Conservation (phyloP, 2,113 vertebrate genomes). For the Nothocercus julius region DNA sequence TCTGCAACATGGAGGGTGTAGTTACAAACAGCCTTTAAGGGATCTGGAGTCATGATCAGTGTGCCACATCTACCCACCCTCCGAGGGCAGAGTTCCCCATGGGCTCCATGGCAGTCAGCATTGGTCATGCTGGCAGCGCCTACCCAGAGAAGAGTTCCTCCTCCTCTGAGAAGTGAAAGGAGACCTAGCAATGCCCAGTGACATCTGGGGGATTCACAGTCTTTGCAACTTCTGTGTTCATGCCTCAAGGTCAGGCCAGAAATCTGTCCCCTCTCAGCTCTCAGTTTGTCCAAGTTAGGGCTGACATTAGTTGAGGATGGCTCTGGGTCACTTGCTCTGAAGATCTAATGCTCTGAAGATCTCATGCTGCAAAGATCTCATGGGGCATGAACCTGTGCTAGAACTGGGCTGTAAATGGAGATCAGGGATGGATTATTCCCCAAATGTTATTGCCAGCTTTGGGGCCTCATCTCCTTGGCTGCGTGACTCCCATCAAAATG, state of each 20-base stretch:
- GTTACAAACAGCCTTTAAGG: background rate
- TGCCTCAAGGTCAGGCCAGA: background rate
- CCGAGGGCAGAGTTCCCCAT: background rate
- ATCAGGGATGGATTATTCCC: background rate
- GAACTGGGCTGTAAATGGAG: background rate
- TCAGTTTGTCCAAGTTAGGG: background rate
- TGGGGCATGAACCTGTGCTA: background rate
- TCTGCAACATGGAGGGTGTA: background rate
- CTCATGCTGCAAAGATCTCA: background rate
- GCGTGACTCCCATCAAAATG: background rate
- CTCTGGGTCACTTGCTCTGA: background rate
- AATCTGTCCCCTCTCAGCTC: background rate
- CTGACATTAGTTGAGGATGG: background rate
- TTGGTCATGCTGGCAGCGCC: background rate
- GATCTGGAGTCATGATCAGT: background rate
- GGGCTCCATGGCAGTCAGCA: fast-evolving
- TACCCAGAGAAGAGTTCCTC: background rate
- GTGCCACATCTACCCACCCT: background rate
- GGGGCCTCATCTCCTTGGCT: background rate
- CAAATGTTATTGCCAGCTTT: background rate
- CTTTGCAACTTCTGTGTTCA: background rate
- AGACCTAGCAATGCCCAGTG: background rate
- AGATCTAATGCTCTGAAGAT: fast-evolving
- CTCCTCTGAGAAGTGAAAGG: background rate
- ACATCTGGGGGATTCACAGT: background rate